Base-by-base conservation (phyloP, 2,113 vertebrate genomes). In the Heloderma charlesbogerti region DNA sequence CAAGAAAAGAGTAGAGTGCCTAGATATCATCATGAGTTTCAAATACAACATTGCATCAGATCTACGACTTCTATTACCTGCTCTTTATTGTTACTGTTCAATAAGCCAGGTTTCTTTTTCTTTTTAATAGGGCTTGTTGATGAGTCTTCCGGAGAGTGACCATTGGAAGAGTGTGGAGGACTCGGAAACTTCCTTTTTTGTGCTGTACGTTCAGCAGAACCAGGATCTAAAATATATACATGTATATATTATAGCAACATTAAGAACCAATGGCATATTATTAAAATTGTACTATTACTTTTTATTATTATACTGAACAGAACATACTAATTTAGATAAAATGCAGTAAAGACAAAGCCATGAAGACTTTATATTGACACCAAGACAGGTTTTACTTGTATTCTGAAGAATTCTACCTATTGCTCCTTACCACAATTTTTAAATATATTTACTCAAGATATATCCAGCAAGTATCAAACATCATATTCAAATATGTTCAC, bases 21-120 rank as follows among this genome's bases (percentile, higher is more conserved):
- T 51, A 74, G 82, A 60, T 74, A 18, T 22, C 43, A 79, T 84
- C 43, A 40, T 12, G 40, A 18, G 48, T 71, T 80, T 4, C n/a
- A 9, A 29, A 83, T 27, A 77, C 10, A 80, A 78, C 4, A 88
- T 80, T 4, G 9, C 4, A 87, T 93, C 34, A 48, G 16, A 89
- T 40, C 43, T 67, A 89, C 29, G 60, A 93, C 37, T 95, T 91
- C 92, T 92, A 93, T 97, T 98, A 99, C 99, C 98, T 99, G 99
- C 93, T 99, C 99, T 97, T 99, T 99, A 97, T 93, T 99, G 96
- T 96, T 98, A 96, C 94, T 97, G 96, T 98, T 98, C 93, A 99
- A 94, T 84, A 99, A 97, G 92, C 99, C 99, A 4, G 99, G 99
- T 96, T 99, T 99, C 98, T 99, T 99, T 98, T 99, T 99, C 97